Base-by-base conservation (phyloP, 2,797 vertebrate genomes). In the Paguma larvata region DNA sequence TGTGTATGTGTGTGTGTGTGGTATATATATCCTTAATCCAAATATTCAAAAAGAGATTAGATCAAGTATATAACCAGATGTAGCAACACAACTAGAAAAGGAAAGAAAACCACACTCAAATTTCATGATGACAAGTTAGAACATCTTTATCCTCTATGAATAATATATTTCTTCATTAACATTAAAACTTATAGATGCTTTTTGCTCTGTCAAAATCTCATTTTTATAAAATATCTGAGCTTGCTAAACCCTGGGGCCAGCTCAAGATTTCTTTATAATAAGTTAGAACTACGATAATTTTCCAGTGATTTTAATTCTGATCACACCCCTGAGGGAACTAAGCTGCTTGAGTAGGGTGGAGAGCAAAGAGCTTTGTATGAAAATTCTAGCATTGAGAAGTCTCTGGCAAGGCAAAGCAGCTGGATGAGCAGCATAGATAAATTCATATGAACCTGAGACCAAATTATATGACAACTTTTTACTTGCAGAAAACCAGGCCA, bases 251-350 rank as follows among this genome's bases (percentile, higher is more conserved):
- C 63, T 87, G 23, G 46, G 72, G 85, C 73, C 65, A 96, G 41
- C 38, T 97, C 83, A 95, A 23, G 41, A 96, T 97, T 96, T 96
- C 85, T 96, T 98, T 98, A 95, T 97, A 86, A 91, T 75, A 68
- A 96, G 82, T 96, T 96, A 94, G 48, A 96, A 25, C 86, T 97
- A 94, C 73, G 97, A 92, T 96, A 97, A 96, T 94, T 98, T 97
- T 97, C 70, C 70, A 96, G 34, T 95, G 92, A 96, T 96, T 97
- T 95, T 79, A 95, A 85, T 96, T 97, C 91, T 95, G 92, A 97
- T 97, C 84, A 97, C 80, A 96, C 62, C 90, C 95, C 72, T 85
- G 65, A 97, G 92, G 89, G 80, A 97, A 94, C 59, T 86, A 93
- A 90, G 30, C 68, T 96, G 82, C 79, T 98, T 97, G 97, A 91